Percentiles rank a stretch among this genome's conserved stretches.
Evolutionary conservation across 2,113 vertebrate species (phyloP).

Genomic region (Platysternon megacephalum): DNA sequence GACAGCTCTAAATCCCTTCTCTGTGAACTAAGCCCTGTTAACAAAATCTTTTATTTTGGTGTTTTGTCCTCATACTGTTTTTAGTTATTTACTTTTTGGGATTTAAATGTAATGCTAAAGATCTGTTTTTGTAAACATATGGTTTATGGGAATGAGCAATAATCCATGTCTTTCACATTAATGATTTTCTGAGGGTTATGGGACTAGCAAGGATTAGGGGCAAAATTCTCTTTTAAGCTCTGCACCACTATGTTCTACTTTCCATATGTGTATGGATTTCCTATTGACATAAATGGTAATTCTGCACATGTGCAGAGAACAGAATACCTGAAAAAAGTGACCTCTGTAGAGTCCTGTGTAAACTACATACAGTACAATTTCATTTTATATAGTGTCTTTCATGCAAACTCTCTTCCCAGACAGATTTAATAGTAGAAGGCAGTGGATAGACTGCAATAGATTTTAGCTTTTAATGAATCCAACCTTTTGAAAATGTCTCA

Average conservation of each 20-base stretch:
- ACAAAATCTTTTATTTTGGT: background rate
- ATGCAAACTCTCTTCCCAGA: background rate
- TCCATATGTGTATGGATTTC: background rate
- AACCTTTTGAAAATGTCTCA: background rate
- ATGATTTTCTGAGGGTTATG: conserved; percentile 32
- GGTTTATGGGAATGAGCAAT: conserved; percentile 3
- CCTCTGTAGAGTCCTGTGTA: background rate
- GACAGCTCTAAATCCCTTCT: background rate
- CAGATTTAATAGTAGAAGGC: background rate
- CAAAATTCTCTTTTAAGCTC: background rate
- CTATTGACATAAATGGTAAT: background rate
- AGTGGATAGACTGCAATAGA: background rate
- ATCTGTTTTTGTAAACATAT: conserved; percentile 9
- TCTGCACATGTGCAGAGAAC: background rate
- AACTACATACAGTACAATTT: background rate
- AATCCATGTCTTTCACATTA: conserved; percentile 20
- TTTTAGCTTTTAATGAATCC: background rate
- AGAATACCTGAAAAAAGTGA: background rate
- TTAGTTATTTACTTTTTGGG: background rate
- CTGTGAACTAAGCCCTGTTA: background rate
- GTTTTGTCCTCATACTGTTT: background rate
- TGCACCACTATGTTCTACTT: background rate
- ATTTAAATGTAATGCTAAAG: background rate
- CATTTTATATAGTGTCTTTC: conserved; percentile 8
- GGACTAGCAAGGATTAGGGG: background rate